Evolutionary conservation across 2,888 invertebrate species (phyloP).

Genomic region (Caenorhabditis becei): DNA sequence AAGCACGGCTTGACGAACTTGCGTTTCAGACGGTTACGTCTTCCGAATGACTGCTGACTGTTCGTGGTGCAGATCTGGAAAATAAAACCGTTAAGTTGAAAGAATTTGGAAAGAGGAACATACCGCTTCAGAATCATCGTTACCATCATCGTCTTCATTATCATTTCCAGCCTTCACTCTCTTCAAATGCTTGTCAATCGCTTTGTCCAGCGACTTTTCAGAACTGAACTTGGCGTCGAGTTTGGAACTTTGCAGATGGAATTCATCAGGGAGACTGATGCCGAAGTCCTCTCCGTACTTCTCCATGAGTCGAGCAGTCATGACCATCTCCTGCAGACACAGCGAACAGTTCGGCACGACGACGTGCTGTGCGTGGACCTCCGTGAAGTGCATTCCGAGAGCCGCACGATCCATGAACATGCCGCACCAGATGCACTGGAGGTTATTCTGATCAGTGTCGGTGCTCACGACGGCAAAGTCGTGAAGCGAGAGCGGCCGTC

Average conservation of each 20-base stretch:
- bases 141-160: constrained; percentile 25
- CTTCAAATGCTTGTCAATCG: constrained; percentile 56
- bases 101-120: neutral
- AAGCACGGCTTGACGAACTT: constrained; percentile 79
- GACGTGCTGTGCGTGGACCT: constrained; percentile 79
- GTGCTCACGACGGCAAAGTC: constrained; percentile 80
- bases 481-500: constrained; percentile 44
- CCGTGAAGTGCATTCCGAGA: constrained; percentile 80
- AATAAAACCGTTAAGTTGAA: neutral
- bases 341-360: constrained; percentile 81
- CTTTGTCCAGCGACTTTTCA: constrained; percentile 75
- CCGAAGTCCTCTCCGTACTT: constrained; percentile 78
- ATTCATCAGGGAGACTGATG: constrained; percentile 79
- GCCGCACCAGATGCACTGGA: constrained; percentile 82
- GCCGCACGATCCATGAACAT: constrained; percentile 77
- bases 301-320: constrained; percentile 78
- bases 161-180: constrained; percentile 28
- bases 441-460: constrained; percentile 70
- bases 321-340: constrained; percentile 79
- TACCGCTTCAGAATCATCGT: constrained; percentile 46
- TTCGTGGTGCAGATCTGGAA: constrained; percentile 69
- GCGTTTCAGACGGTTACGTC: constrained; percentile 78
- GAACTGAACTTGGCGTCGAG: constrained; percentile 69
- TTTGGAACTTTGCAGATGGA: constrained; percentile 71
- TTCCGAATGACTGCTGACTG: constrained; percentile 76